Conservation (phyloP, 2,113 vertebrate species). For the Carassius carassius region DNA sequence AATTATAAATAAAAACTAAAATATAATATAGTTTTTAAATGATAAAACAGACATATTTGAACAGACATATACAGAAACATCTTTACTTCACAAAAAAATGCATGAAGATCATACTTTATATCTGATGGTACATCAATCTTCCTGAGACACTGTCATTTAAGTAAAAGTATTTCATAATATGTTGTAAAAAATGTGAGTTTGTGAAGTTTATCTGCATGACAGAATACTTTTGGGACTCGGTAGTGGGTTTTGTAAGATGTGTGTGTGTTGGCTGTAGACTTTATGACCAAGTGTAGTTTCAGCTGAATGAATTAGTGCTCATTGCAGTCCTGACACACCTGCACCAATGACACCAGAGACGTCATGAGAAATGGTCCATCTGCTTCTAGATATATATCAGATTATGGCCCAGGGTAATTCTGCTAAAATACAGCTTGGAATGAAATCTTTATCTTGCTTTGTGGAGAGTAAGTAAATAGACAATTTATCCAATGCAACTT, state of each 20-base stretch:
- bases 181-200: background rate
- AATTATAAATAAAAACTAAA: too few species aligned
- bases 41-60: background rate
- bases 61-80: background rate
- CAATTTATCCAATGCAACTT: background rate
- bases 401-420: background rate
- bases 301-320: constrained; percentile 10
- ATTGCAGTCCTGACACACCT: constrained; percentile 21
- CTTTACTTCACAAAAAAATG: too few species aligned
- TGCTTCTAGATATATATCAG: constrained; percentile 20
- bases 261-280: background rate
- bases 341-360: constrained; percentile 9
- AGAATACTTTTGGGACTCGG: background rate
- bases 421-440: constrained; percentile 3
- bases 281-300: constrained; percentile 12
- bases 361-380: constrained; percentile 24
- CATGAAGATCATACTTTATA: too few species aligned
- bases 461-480: background rate
- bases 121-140: too few species aligned
- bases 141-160: too few species aligned
- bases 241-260: background rate
- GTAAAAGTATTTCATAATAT: too few species aligned
- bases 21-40: background rate
- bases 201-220: background rate
- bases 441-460: background rate